phyloP scores from a whole-genome alignment of 2,888 invertebrate genomes.

The Adineta ricciae region DNA sequence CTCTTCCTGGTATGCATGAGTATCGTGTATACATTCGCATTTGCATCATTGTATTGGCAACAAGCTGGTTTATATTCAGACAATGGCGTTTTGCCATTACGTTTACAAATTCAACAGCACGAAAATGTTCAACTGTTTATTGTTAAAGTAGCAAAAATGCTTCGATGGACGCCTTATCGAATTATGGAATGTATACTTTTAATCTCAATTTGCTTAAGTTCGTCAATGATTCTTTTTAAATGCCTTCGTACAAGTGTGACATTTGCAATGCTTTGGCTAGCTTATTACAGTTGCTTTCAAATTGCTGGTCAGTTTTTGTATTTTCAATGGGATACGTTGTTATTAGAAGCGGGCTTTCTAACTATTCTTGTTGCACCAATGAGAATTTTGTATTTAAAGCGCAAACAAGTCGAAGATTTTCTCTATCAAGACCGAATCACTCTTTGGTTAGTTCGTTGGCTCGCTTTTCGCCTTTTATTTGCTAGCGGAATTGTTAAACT shows the following conservation, averaged over 20 bases:
- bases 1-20: neutral
- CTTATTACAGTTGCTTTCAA: slow-evolving; percentile 39
- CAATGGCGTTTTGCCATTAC: slow-evolving; percentile 63
- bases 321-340: slow-evolving; percentile 66
- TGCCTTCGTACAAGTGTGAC: neutral
- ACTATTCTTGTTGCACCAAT: slow-evolving; percentile 63
- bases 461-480: slow-evolving; percentile 64
- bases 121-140: slow-evolving; percentile 42
- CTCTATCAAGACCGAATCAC: slow-evolving; percentile 52
- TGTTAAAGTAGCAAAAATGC: slow-evolving; percentile 57
- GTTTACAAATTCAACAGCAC: slow-evolving; percentile 40
- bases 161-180: slow-evolving; percentile 61
- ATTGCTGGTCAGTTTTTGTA: slow-evolving; percentile 65
- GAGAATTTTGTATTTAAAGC: slow-evolving; percentile 37
- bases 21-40: slow-evolving; percentile 62
- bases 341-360: slow-evolving; percentile 65
- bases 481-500: slow-evolving; percentile 64
- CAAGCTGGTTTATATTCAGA: slow-evolving; percentile 63
- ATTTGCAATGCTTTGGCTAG: slow-evolving; percentile 26
- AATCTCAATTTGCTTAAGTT: slow-evolving; percentile 58
- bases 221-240: slow-evolving; percentile 17
- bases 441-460: slow-evolving; percentile 64
- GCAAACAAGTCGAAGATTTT: slow-evolving; percentile 36
- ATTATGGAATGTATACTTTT: slow-evolving; percentile 62
- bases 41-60: slow-evolving; percentile 59